A percentile compares a stretch with the other conserved stretches of the same genome.
Conservation (phyloP, 2,797 vertebrate species). For the Tarsius wallacei region DNA sequence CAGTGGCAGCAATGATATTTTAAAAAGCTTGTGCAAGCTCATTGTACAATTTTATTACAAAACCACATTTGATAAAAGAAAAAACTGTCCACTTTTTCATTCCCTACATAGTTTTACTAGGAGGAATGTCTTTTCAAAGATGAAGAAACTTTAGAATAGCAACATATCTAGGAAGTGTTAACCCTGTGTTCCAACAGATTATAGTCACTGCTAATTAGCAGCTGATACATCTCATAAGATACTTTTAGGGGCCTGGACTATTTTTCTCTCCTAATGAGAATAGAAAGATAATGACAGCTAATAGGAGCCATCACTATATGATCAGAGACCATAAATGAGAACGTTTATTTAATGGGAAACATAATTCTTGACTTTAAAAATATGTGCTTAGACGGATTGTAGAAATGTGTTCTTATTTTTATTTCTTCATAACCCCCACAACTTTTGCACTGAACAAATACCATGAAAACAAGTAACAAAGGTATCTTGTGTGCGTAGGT, state of each 20-base stretch:
- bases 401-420: slow-evolving; percentile 28
- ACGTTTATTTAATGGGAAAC: slow-evolving; percentile 67
- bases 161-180: slow-evolving; percentile 83
- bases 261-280: slow-evolving; percentile 76
- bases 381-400: slow-evolving; percentile 5
- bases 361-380: slow-evolving; percentile 71
- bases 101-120: slow-evolving; percentile 80
- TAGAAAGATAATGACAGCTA: slow-evolving; percentile 72
- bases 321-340: slow-evolving; percentile 61
- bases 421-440: slow-evolving; percentile 20
- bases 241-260: slow-evolving; percentile 61
- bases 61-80: slow-evolving; percentile 95
- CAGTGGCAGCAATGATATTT: slow-evolving; percentile 98
- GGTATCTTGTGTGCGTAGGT: background rate
- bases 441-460: slow-evolving; percentile 10
- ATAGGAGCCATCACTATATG: slow-evolving; percentile 57
- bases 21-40: slow-evolving; percentile 97
- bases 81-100: slow-evolving; percentile 92
- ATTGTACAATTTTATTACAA: slow-evolving; percentile 96
- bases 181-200: slow-evolving; percentile 77
- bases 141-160: slow-evolving; percentile 80
- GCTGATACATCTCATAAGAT: slow-evolving; percentile 78
- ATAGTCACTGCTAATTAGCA: slow-evolving; percentile 86
- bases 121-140: slow-evolving; percentile 75
- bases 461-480: slow-evolving; percentile 42